Conservation (phyloP, 2,888 invertebrate genomes). For the Lasioglossum lativentre region DNA sequence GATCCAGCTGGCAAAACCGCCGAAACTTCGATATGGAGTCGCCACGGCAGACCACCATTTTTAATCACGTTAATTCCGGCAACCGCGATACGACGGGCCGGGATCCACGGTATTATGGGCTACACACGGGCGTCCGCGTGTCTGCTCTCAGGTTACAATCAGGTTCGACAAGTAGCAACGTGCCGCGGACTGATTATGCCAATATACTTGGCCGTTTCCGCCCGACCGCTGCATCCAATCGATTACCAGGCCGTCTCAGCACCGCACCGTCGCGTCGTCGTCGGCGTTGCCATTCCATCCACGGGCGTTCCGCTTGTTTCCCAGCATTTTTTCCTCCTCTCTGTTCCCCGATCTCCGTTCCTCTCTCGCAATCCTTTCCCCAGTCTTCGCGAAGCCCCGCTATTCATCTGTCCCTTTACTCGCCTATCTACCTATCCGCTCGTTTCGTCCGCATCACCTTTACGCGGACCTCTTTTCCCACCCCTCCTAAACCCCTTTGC, state of each 20-base stretch:
- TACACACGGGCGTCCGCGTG: constrained; percentile 21
- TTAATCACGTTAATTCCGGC: constrained; percentile 61
- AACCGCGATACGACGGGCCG: constrained; percentile 13
- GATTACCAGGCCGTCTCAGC: constrained; percentile 27
- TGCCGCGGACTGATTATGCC: constrained; percentile 75
- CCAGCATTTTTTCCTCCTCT: constrained; percentile 15
- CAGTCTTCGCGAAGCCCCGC: background rate
- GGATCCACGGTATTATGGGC: constrained; percentile 56
- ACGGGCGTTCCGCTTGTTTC: background rate
- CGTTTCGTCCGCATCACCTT: constrained; percentile 26
- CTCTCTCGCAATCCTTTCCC: background rate
- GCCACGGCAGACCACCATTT: constrained; percentile 31
- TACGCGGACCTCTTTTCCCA: background rate
- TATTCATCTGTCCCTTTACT: constrained; percentile 26
- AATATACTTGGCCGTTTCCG: constrained; percentile 67
- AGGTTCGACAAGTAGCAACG: constrained; percentile 71
- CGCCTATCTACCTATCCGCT: constrained; percentile 42
- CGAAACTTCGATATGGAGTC: constrained; percentile 15
- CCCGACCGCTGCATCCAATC: constrained; percentile 58
- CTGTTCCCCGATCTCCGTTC: background rate
- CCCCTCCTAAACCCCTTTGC: background rate
- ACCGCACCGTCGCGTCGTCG: background rate
- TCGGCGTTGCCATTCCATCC: background rate
- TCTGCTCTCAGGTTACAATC: constrained; percentile 68
- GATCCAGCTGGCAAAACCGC: background rate